Evolutionary conservation across 2,797 vertebrate genomes (phyloP), one percentile per base, ranked within the genome.

Genomic region (Diglossa cyanea): DNA sequence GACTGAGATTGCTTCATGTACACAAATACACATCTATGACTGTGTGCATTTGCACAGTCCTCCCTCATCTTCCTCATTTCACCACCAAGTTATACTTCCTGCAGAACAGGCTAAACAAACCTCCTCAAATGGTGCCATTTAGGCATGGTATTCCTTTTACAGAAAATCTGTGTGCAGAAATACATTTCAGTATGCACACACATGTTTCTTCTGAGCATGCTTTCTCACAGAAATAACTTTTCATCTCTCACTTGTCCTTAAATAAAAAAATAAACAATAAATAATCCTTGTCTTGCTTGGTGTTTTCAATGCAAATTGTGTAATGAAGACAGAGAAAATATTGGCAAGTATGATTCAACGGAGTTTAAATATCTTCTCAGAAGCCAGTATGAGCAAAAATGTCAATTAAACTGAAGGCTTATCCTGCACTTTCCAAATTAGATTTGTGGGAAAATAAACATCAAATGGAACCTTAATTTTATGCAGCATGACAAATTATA

Each of bases 1-100:
- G 31, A n/a, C 21, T 40, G 73, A 54, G 8, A 44, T 25, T 2
- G 0, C 4, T 63, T 67, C 9, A 28, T 20, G 33, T 13, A 51
- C 20, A 42, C 3, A 42, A 2, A 51, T 1, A 51, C 7, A 18
- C 2, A 50, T 47, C 13, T 42, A 0, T 26, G 48, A n/a, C 2
- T 11, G 17, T 6, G 13, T 1, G 0, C 8, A 31, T 12, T 8
- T 30, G 8, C 16, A 71, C 25, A 42, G 54, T 76, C 8, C 37
- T 84, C n/a, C 7, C 7, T 40, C 8, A 7, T 26, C 13, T 57
- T 80, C 25, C 7, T 50, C 4, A 39, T 28, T 63, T 47, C 11
- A 51, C 53, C 9, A 70, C 7, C 17, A 62, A 9, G 3, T 65
- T 88, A 24, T 17, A 25, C 7, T 51, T 75, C 50, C 40, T 65